Evolutionary conservation across 2,797 vertebrate species (phyloP), one percentile per base, ranked within the genome.

Genomic region (Sebastes kiyomatsui): DNA sequence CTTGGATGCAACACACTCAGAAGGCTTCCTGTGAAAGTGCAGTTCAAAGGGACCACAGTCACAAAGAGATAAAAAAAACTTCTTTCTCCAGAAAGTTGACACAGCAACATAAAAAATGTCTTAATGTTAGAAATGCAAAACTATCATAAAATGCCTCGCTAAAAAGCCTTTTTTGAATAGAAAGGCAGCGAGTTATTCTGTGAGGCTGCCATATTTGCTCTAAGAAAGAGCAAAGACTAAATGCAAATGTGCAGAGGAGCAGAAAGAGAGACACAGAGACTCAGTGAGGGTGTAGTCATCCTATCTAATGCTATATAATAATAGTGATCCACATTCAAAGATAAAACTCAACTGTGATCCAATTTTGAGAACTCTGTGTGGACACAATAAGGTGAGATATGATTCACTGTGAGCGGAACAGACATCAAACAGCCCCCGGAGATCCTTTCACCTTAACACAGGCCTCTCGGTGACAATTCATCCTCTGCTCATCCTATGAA

Each of bases 301-400:
- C 30, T 75, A 30, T 81, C 68, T 75, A 75, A 82, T 35, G 42
- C 55, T 23, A 18, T 42, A 49, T 32, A 88, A 83, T 68, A 77
- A 82, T n/a, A 78, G 60, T 85, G 82, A 89, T 86, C 71, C 80
- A 28, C 78, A 81, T 75, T 83, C 64, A 84, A 61, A 89, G 85
- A 86, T 82, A 84, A 83, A 87, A 81, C 80, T 85, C 82, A 83
- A 88, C 82, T 79, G 85, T 90, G 81, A 90, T 92, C 75, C 83
- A 84, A 90, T 89, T 88, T 84, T 82, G 42, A 83, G 79, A 87
- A 73, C 82, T 84, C 75, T 55, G 81, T 79, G 70, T 84, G 62
- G 74, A 78, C 79, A 90, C 81, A 92, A 82, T 88, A 83, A 80
- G 68, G 79, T 49, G 79, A 83, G 83, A 87, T 85, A 81, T 65